Percentiles rank a stretch among this genome's conserved stretches.
Evolutionary conservation across 2,113 vertebrate genomes (phyloP).

Genomic region (Cavia porcellus): DNA sequence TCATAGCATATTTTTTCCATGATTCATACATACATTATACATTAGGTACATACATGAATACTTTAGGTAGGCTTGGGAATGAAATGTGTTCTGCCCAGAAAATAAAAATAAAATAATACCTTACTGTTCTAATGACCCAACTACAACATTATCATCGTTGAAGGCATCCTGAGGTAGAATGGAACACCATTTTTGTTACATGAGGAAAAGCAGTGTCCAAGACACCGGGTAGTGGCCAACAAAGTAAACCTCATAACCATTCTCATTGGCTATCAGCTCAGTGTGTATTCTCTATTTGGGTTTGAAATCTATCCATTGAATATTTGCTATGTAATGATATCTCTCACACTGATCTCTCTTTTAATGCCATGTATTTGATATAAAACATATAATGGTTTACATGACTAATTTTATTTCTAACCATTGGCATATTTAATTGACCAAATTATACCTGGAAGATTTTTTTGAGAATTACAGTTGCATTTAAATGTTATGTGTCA

Average conservation of each 20-base stretch:
- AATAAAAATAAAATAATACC: not conserved
- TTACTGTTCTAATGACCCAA: not conserved
- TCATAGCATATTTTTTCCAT: not conserved
- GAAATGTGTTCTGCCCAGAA: not conserved
- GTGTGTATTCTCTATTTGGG: rapidly evolving
- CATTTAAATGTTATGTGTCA: not conserved
- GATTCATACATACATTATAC: not conserved
- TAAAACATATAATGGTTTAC: not conserved
- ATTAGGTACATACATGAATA: not conserved
- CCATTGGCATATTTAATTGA: not conserved
- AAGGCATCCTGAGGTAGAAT: not conserved
- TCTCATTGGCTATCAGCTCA: not conserved
- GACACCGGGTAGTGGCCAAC: too few relatives aligned
- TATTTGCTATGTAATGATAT: not conserved
- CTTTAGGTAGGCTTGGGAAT: not conserved
- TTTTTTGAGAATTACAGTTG: not conserved
- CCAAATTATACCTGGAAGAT: not conserved
- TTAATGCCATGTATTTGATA: not conserved
- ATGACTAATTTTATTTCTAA: not conserved
- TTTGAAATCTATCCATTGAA: not conserved
- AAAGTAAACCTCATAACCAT: not conserved
- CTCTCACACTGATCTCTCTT: not conserved
- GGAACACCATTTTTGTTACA: not conserved
- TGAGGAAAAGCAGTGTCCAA: not conserved
- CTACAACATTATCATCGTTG: not conserved